A percentile compares a stretch with the other conserved stretches of the same genome.
Evolutionary conservation across 1,140 invertebrate genomes (phyloP).

Genomic region (Nilaparvata lugens): DNA sequence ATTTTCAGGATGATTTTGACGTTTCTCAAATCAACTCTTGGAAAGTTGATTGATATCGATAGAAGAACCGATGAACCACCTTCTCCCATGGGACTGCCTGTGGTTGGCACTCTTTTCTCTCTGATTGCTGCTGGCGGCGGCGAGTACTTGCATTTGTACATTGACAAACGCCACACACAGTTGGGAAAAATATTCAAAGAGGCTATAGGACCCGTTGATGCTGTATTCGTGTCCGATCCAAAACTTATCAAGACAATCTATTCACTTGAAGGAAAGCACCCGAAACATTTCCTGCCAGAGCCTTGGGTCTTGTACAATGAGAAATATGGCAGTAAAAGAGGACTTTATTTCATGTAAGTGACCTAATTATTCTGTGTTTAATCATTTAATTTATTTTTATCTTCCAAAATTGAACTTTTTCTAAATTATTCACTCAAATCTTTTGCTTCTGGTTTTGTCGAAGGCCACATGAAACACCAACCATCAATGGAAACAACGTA

Average conservation of each 20-base stretch:
- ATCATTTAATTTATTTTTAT: no score
- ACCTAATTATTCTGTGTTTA: background rate
- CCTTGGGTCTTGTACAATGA: constrained; percentile 73
- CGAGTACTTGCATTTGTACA: constrained; percentile 55
- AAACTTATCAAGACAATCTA: constrained; percentile 60
- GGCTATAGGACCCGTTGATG: constrained; percentile 50
- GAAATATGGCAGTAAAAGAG: constrained; percentile 54
- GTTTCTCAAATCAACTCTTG: no score
- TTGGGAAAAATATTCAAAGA: constrained; percentile 68
- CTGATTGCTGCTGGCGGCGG: constrained; percentile 30
- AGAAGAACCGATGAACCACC: no score
- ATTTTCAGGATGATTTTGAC: no score
- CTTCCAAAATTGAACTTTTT: no score
- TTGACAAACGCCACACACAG: constrained; percentile 57
- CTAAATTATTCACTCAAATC: no score
- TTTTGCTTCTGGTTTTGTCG: no score
- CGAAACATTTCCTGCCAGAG: constrained; percentile 68
- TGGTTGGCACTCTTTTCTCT: constrained; percentile 35
- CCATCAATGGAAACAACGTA: no score
- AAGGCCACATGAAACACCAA: no score
- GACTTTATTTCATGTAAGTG: constrained; percentile 77
- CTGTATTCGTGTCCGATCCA: constrained; percentile 62
- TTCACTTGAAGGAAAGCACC: constrained; percentile 64
- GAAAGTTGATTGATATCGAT: no score
- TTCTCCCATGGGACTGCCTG: constrained; percentile 30